phyloP scores from a whole-genome alignment of 2,113 vertebrate species.

The Charina bottae region DNA sequence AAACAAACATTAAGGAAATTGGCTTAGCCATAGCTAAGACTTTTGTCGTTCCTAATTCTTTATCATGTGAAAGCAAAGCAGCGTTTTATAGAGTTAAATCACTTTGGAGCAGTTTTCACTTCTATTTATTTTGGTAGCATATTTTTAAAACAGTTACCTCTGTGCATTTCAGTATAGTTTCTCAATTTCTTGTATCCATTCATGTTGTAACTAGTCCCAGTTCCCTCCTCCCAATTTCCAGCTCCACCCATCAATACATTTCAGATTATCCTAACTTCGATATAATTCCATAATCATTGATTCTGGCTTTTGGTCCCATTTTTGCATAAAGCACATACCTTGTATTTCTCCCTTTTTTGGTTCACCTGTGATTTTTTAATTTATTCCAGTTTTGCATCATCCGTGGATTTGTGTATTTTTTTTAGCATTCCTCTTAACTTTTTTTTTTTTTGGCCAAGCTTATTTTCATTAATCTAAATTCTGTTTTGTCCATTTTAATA shows the following conservation, averaged over 20 bases:
- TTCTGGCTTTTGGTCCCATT: constrained; percentile 12
- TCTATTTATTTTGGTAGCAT: background rate
- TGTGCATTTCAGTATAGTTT: background rate
- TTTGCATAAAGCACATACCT: background rate
- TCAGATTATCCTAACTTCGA: background rate
- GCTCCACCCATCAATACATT: background rate
- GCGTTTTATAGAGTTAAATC: background rate
- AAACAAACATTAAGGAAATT: background rate
- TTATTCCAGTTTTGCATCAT: constrained; percentile 8
- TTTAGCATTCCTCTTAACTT: constrained; percentile 14
- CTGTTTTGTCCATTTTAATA: constrained; percentile 36
- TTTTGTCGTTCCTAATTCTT: background rate
- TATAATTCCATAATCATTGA: constrained; percentile 6
- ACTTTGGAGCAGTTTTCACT: background rate
- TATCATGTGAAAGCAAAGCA: background rate
- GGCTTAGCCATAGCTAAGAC: background rate
- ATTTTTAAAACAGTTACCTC: background rate
- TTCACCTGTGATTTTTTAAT: constrained; percentile 3
- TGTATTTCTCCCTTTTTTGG: constrained; percentile 38
- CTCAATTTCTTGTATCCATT: background rate
- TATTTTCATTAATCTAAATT: constrained; percentile 16
- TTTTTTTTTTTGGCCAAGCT: constrained; percentile 15
- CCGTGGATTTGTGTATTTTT: constrained; percentile 18
- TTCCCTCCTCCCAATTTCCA: background rate
- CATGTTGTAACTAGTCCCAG: background rate